Conservation (phyloP, 2,113 vertebrate species). For the Coracopsis vasa region DNA sequence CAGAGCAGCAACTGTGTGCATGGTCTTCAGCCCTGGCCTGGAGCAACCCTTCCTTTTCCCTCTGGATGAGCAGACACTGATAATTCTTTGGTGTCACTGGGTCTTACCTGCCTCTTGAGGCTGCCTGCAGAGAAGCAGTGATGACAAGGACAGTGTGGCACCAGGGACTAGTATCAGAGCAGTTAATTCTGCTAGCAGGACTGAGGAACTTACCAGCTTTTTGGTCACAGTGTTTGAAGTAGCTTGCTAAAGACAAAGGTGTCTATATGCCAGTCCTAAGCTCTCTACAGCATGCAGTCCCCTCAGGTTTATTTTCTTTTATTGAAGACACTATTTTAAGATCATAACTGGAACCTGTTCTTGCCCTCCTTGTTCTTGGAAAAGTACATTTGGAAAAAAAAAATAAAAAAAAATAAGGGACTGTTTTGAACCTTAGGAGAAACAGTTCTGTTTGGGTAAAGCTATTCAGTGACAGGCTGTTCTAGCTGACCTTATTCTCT, state of each 20-base stretch:
- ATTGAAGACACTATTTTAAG: not conserved
- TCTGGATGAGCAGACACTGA: not conserved
- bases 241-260: not conserved
- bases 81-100: not conserved
- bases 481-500: constrained; percentile 1
- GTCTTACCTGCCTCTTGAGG: not conserved
- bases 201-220: not conserved
- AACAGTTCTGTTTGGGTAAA: not conserved
- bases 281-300: not conserved
- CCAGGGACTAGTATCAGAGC: not conserved
- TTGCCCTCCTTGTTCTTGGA: not conserved
- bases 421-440: not conserved
- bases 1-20: not conserved
- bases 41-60: not conserved
- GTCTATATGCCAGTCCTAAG: not conserved
- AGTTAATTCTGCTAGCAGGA: not conserved
- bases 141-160: constrained; percentile 11
- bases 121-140: not conserved
- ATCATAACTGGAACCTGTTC: not conserved
- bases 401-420: not conserved
- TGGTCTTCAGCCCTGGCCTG: not conserved
- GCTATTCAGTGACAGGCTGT: not conserved
- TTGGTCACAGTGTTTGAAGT: constrained; percentile 7
- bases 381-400: not conserved
- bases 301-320: not conserved